A percentile compares a stretch with the other conserved stretches of the same genome.
Evolutionary conservation across 2,113 vertebrate genomes (phyloP).

Genomic region (Corydoras sp.): DNA sequence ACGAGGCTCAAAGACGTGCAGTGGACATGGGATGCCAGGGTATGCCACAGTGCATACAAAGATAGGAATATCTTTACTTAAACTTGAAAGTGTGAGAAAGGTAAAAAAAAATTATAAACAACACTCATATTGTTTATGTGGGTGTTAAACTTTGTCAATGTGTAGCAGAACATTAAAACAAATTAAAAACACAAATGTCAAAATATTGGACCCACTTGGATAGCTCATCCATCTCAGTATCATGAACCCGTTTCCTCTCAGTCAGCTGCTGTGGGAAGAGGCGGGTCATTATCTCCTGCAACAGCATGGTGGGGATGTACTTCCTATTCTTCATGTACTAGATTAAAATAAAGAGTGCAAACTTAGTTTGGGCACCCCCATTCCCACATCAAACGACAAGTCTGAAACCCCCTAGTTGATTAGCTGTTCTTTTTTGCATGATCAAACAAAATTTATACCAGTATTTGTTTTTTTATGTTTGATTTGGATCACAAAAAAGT

Average conservation of each 20-base stretch:
- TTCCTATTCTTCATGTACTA: constrained; percentile 81
- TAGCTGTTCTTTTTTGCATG: no score
- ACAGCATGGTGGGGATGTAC: constrained; percentile 70
- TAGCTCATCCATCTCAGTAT: constrained; percentile 78
- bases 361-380: background rate
- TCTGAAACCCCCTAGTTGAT: no score
- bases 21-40: constrained; percentile 76
- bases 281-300: constrained; percentile 72
- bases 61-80: constrained; percentile 81
- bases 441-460: no score
- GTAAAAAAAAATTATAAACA: background rate
- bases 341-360: constrained; percentile 32
- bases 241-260: constrained; percentile 75
- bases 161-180: background rate
- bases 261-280: constrained; percentile 71
- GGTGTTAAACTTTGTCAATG: background rate
- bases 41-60: constrained; percentile 86
- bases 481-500: no score
- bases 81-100: constrained; percentile 52
- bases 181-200: background rate
- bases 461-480: no score
- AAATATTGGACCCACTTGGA: constrained; percentile 70
- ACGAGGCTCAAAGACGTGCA: constrained; percentile 85
- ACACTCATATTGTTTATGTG: no score
- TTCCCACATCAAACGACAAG: no score